Evolutionary conservation across 2,888 invertebrate species (phyloP).

Genomic region (Plutella xylostella): DNA sequence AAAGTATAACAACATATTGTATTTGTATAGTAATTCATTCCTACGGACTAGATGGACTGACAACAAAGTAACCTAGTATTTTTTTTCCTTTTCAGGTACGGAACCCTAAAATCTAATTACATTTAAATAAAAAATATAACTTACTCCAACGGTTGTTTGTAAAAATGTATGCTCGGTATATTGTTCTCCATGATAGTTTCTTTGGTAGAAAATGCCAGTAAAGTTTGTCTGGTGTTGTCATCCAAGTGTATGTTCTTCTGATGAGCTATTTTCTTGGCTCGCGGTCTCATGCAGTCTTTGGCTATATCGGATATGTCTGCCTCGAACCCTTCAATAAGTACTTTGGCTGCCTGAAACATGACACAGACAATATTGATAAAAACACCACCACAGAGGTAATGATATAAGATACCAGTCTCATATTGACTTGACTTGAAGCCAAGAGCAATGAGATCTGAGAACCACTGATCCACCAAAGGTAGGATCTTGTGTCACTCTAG

Average conservation of each 20-base stretch:
- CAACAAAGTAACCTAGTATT: too few species aligned
- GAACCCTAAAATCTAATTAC: neutral
- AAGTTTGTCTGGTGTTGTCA: constrained; percentile 21
- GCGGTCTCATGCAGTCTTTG: constrained; percentile 40
- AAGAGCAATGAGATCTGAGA: too few species aligned
- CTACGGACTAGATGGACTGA: too few species aligned
- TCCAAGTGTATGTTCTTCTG: constrained; percentile 33
- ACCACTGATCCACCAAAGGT: too few species aligned
- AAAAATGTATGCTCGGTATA: constrained; percentile 38
- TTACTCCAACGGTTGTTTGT: constrained; percentile 54
- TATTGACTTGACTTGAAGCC: too few species aligned
- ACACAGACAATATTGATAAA: too few species aligned
- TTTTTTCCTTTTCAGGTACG: too few species aligned
- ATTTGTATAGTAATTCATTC: too few species aligned
- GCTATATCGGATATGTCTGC: constrained; percentile 32
- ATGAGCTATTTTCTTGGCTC: constrained; percentile 39
- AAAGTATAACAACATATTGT: too few species aligned
- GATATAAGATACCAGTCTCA: too few species aligned
- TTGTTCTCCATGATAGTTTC: constrained; percentile 33
- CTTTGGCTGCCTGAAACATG: constrained; percentile 56
- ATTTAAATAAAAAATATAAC: constrained; percentile 20
- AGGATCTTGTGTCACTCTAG: too few species aligned
- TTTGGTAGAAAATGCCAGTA: constrained; percentile 25
- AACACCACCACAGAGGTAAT: too few species aligned
- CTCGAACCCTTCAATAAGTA: constrained; percentile 50